phyloP scores from a whole-genome alignment of 1,140 invertebrate species.

The Mycetomoellerius zeteki region DNA sequence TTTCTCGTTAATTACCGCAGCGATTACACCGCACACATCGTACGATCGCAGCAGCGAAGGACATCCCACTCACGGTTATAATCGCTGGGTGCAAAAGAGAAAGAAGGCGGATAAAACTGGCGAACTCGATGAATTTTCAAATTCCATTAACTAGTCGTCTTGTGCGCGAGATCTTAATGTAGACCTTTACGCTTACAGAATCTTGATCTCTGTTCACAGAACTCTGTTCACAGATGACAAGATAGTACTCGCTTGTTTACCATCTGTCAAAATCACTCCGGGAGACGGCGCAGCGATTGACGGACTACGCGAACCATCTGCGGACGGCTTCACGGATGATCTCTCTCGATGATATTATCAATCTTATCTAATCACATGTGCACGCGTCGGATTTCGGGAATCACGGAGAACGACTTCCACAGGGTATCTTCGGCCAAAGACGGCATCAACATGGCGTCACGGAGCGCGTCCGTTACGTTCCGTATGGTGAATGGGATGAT shows the following conservation, averaged over 20 bases:
- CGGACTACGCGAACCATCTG: not conserved
- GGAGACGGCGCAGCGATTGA: not conserved
- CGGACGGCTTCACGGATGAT: not conserved
- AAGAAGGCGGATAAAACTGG: not conserved
- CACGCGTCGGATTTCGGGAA: not conserved
- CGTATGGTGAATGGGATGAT: constrained; percentile 66
- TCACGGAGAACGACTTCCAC: not conserved
- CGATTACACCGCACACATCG: constrained; percentile 70
- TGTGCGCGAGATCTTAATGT: not conserved
- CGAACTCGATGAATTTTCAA: not conserved
- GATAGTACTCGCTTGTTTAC: constrained; percentile 23
- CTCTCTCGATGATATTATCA: constrained; percentile 3
- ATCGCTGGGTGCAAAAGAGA: not conserved
- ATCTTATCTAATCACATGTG: not conserved
- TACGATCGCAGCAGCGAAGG: constrained; percentile 61
- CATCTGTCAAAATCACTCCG: not conserved
- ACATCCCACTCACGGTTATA: constrained; percentile 67
- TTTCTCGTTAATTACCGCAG: constrained; percentile 65
- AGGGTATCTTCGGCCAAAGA: not conserved
- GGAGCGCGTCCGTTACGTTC: constrained; percentile 16
- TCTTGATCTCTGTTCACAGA: not conserved
- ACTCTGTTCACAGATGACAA: too few relatives aligned
- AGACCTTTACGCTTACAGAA: not conserved
- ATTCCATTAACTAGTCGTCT: not conserved
- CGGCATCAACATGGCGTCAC: constrained; percentile 66